These are phyloP conservation scores for Urocynchramus pylzowi DNA, from an alignment of 2,113 vertebrate genomes.

Conservation along the genomic window DNA sequence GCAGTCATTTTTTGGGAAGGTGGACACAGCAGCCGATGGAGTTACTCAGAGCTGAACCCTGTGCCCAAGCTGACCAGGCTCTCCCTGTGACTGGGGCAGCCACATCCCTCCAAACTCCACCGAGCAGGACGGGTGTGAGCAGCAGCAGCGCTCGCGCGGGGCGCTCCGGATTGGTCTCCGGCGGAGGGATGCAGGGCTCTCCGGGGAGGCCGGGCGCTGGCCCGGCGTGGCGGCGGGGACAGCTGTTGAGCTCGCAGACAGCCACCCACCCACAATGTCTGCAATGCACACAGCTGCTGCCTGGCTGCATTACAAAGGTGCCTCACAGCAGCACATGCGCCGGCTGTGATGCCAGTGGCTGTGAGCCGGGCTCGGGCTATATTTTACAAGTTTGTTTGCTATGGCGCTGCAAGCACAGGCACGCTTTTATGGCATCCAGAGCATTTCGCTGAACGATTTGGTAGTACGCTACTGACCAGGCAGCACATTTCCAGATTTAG, in stretches of 20 bases:
- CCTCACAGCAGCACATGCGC: constrained; percentile 49
- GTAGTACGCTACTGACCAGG: constrained; percentile 57
- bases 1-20: neutral
- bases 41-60: neutral
- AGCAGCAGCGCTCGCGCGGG: neutral
- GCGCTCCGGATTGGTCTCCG: fast-evolving
- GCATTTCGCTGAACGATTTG: constrained; percentile 55
- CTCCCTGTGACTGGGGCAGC: neutral
- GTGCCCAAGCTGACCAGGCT: neutral
- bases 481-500: constrained; percentile 72
- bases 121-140: fast-evolving
- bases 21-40: neutral
- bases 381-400: constrained; percentile 58
- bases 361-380: neutral
- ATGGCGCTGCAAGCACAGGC: constrained; percentile 43
- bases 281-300: constrained; percentile 68
- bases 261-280: constrained; percentile 64
- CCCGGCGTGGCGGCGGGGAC: neutral
- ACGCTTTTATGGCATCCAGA: constrained; percentile 66
- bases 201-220: neutral
- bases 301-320: constrained; percentile 67
- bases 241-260: constrained; percentile 54
- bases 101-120: neutral
- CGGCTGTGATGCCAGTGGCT: neutral
- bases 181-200: neutral